These are phyloP conservation scores for Hiodon tergisus DNA, from an alignment of 2,113 vertebrate species.

Conservation along the genomic window DNA sequence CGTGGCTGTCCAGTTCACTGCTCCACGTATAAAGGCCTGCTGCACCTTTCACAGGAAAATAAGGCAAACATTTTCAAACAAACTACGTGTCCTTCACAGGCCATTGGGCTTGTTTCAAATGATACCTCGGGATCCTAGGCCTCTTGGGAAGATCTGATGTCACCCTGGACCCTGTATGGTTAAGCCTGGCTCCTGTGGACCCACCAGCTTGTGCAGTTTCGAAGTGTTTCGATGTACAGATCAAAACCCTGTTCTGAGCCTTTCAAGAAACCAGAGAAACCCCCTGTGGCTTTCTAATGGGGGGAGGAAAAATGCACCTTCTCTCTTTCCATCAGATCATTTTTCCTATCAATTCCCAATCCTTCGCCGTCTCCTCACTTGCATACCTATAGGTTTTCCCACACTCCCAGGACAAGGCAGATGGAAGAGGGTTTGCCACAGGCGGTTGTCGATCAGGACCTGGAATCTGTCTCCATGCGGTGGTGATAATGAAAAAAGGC, in stretches of 20 bases:
- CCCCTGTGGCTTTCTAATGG: no score
- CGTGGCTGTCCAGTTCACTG: not conserved
- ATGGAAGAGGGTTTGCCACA: not conserved
- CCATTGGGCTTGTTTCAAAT: not conserved
- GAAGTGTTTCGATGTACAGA: not conserved
- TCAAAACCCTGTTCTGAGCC: not conserved
- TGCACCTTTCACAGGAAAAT: constrained; percentile 3
- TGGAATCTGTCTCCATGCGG: not conserved
- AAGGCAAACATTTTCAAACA: not conserved
- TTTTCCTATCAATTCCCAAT: not conserved
- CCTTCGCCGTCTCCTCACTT: constrained; percentile 1
- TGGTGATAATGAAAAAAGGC: not conserved
- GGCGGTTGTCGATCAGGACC: not conserved
- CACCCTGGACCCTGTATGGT: not conserved
- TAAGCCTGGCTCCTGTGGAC: not conserved
- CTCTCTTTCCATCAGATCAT: not conserved
- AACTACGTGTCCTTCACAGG: not conserved
- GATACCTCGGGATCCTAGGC: not conserved
- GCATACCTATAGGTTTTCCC: not conserved
- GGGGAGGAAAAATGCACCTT: not conserved
- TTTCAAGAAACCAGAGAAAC: no score
- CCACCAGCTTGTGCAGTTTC: not conserved
- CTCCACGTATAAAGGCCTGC: not conserved
- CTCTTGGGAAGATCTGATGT: not conserved
- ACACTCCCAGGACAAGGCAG: not conserved